Conservation (phyloP, 2,797 vertebrate species). For the Artibeus jamaicensis region DNA sequence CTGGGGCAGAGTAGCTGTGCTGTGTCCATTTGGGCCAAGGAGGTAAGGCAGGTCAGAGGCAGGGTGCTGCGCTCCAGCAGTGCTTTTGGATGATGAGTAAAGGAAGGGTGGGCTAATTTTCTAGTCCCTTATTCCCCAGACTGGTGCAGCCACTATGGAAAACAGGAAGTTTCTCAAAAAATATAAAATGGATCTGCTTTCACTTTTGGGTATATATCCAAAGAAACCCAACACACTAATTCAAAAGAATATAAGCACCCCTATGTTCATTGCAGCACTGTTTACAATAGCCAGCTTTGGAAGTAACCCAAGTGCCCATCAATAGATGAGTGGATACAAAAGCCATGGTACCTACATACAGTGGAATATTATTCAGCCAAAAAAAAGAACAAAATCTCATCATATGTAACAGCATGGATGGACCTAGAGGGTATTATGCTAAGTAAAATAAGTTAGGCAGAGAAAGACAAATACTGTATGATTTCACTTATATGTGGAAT, state of each 20-base stretch:
- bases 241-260: not conserved
- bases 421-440: not conserved
- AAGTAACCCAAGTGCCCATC: not conserved
- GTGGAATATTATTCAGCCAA: not conserved
- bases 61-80: not conserved
- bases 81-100: not conserved
- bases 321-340: not conserved
- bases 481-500: not conserved
- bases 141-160: not conserved
- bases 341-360: not conserved
- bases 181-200: not conserved
- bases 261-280: not conserved
- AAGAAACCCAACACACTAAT: not conserved
- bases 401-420: not conserved
- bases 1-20: constrained; percentile 2
- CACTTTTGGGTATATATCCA: not conserved
- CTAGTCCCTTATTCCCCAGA: not conserved
- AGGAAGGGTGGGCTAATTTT: not conserved
- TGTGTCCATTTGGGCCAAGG: not conserved
- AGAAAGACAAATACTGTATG: not conserved
- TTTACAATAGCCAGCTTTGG: not conserved
- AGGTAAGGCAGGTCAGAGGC: not conserved
- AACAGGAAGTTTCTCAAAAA: not conserved
- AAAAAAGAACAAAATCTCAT: not conserved
- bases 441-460: not conserved